Percentiles rank a stretch among this genome's conserved stretches.
These are phyloP conservation scores for Fundulus diaphanus DNA, from an alignment of 2,797 vertebrate species.

Conservation along the genomic window DNA sequence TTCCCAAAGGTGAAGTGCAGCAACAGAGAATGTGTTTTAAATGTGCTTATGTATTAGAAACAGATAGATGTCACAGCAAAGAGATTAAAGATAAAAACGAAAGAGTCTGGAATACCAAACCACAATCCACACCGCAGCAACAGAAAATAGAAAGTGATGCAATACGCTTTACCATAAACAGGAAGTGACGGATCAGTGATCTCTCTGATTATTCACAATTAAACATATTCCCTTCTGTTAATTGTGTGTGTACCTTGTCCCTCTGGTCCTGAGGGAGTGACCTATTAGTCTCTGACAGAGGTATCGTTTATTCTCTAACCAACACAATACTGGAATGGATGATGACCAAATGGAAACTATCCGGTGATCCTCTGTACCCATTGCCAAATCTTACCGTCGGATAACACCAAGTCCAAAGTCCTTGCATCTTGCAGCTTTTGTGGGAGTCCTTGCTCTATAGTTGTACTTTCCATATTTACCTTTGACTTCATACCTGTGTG, in stretches of 20 bases:
- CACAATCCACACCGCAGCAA: too few species aligned
- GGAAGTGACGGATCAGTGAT: too few species aligned
- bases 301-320: neutral
- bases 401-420: neutral
- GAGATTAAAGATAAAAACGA: too few species aligned
- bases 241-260: neutral
- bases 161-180: too few species aligned
- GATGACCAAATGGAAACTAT: neutral
- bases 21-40: too few species aligned
- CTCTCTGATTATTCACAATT: too few species aligned
- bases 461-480: neutral
- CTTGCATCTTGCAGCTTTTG: neutral
- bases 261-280: neutral
- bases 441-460: neutral
- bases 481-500: neutral
- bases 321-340: neutral
- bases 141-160: too few species aligned
- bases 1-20: too few species aligned
- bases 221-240: too few species aligned
- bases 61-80: too few species aligned
- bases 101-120: too few species aligned
- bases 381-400: neutral
- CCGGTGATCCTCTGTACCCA: neutral
- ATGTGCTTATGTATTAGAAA: too few species aligned
- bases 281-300: neutral